Evolutionary conservation across 1,140 invertebrate species (phyloP).

Genomic region (Popillia japonica): DNA sequence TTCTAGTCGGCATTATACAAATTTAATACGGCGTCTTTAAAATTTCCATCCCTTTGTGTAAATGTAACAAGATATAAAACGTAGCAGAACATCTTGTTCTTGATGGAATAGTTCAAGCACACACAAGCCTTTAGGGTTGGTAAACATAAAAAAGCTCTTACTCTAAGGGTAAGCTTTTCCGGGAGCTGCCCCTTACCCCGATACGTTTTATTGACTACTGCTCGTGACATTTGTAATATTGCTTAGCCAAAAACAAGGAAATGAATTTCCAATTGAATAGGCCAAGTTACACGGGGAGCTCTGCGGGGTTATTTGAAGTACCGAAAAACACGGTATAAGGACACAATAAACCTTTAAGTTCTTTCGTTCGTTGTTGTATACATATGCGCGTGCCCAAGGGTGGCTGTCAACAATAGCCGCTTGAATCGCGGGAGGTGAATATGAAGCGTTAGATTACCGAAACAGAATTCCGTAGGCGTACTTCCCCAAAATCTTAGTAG

Average conservation of each 20-base stretch:
- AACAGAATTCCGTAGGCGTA: neutral
- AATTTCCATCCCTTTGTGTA: neutral
- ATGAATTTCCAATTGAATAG: conserved; percentile 31
- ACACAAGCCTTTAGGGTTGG: conserved; percentile 19
- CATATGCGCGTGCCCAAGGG: neutral
- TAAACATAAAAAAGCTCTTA: conserved; percentile 28
- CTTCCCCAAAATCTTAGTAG: neutral
- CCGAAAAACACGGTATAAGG: neutral
- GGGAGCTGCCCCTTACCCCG: no score
- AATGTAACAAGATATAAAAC: conserved; percentile 2
- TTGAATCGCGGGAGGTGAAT: neutral
- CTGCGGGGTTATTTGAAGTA: neutral
- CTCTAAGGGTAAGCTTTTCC: conserved; percentile 1
- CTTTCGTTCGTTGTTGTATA: neutral
- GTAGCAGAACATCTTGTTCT: neutral
- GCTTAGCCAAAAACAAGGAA: conserved; percentile 21
- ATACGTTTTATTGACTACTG: conserved; percentile 22
- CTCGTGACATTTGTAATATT: conserved; percentile 21
- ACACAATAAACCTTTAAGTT: neutral
- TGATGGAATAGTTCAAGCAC: neutral
- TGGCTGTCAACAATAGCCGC: neutral
- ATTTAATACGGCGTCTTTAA: neutral
- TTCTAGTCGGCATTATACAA: neutral
- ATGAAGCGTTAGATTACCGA: conserved; percentile 6
- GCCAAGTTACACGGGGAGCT: neutral